Conservation (phyloP, 2,113 vertebrate species). For the Australoheros scitulus region DNA sequence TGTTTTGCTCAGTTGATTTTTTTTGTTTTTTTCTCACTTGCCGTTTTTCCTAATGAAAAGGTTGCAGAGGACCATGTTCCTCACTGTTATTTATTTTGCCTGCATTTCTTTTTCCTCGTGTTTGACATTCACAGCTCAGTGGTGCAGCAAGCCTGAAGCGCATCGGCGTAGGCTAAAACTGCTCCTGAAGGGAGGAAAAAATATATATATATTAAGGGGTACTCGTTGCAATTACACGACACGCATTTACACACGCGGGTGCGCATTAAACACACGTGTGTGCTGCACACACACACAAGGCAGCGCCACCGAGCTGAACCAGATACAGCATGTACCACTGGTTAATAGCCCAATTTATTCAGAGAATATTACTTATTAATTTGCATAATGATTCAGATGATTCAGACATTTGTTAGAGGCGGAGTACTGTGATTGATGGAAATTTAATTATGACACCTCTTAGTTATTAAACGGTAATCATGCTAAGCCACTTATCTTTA, state of each 20-base stretch:
- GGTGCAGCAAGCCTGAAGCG: constrained; percentile 9
- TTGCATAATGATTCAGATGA: constrained; percentile 81
- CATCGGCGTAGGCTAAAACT: neutral
- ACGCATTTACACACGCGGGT: neutral
- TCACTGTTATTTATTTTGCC: constrained; percentile 34
- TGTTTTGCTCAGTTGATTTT: constrained; percentile 34
- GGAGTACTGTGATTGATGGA: constrained; percentile 76
- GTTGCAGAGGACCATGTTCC: constrained; percentile 35
- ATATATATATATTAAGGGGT: neutral
- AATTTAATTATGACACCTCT: constrained; percentile 83
- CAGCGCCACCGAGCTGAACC: constrained; percentile 35
- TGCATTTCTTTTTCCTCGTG: constrained; percentile 27
- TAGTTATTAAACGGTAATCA: constrained; percentile 82
- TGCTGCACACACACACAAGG: neutral
- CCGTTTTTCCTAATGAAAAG: constrained; percentile 35
- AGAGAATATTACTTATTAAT: constrained; percentile 82
- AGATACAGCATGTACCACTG: constrained; percentile 58
- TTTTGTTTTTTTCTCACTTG: neutral
- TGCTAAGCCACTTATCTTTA: constrained; percentile 79
- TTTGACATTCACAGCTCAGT: constrained; percentile 46
- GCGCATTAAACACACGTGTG: neutral
- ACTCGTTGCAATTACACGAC: neutral
- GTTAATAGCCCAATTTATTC: constrained; percentile 78
- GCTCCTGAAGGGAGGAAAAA: neutral
- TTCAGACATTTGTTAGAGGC: constrained; percentile 75